Evolutionary conservation across 2,797 vertebrate genomes (phyloP), one percentile per base, ranked within the genome.

Genomic region (Gephyroberyx darwinii): DNA sequence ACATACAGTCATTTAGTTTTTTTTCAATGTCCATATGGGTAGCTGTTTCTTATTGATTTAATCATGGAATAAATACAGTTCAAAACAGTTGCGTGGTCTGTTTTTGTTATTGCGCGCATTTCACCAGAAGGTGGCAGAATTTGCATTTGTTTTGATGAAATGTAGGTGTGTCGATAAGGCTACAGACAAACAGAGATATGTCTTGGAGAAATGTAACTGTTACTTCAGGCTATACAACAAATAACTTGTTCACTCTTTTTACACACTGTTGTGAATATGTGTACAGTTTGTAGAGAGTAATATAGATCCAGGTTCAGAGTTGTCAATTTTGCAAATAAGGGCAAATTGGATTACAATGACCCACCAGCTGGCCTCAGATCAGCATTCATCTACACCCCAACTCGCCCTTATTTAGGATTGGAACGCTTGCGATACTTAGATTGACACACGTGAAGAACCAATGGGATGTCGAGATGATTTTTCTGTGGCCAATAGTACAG

Each of bases 401-500:
- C 58, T 74, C 77, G 5, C 60, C 88, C 82, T 78, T 77, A 74
- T 67, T 51, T 65, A 79, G 75, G 69, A 84, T 86, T 80, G 90
- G 86, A 86, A 86, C 83, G 86, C 54, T 20, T 20, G 68, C 62
- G 59, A 47, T 53, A 2, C 5, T 70, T 65, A 86, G 90, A 93
- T 72, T 87, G 93, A 72, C 91, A 84, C 0, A 17, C 1, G 0
- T 0, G 2, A 2, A 3, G 1, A 74, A 26, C 93, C 93, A 94
- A 93, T 93, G 57, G 75, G 61, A 66, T 62, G 76, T 2, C 14
- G 71, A 71, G 45, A 35, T 26, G 8, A 9, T 1, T 50, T 45
- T 62, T 71, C 54, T 41, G 62, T 65, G 83, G 51, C 91, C 92
- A 87, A 88, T 91, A 75, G 83, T 72, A 84, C 87, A 78, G 47